Evolutionary conservation across 2,888 invertebrate genomes (phyloP).

Genomic region (Acheta domesticus): DNA sequence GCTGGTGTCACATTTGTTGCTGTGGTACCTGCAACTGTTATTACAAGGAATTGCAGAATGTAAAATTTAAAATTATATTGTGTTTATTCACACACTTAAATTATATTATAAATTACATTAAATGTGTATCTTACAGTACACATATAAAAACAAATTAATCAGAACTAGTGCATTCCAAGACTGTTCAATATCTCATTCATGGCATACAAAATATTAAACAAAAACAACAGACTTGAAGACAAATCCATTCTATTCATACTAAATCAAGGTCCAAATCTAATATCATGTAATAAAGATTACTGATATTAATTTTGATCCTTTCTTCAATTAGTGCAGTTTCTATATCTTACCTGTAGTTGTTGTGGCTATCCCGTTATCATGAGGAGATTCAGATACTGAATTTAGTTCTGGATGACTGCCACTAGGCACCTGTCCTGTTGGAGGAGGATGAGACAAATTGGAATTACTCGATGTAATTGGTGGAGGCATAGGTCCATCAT

Average conservation of each 20-base stretch:
- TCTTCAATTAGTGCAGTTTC: no score
- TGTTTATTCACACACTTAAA: neutral
- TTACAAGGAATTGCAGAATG: neutral
- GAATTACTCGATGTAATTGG: slow-evolving; percentile 49
- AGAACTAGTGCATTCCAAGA: no score
- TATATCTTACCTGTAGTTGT: slow-evolving; percentile 53
- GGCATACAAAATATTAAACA: slow-evolving; percentile 38
- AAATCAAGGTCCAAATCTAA: neutral
- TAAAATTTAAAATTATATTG: slow-evolving; percentile 23
- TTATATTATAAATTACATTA: neutral
- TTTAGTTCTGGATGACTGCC: slow-evolving; percentile 44
- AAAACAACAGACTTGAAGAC: slow-evolving; percentile 25
- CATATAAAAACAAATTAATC: neutral
- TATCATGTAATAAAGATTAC: no score
- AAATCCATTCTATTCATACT: slow-evolving; percentile 24
- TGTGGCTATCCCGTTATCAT: slow-evolving; percentile 57
- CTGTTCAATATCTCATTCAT: neutral
- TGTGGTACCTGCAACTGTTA: slow-evolving; percentile 43
- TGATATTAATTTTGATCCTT: no score
- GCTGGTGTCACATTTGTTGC: slow-evolving; percentile 48
- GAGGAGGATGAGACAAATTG: slow-evolving; percentile 46
- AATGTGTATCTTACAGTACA: neutral
- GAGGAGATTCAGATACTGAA: slow-evolving; percentile 47
- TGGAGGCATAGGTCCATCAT: slow-evolving; percentile 53
- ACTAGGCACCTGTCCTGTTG: slow-evolving; percentile 42